Evolutionary conservation across 2,113 vertebrate genomes (phyloP), one percentile per base, ranked within the genome.

Genomic region (Lamprologus speciosus): DNA sequence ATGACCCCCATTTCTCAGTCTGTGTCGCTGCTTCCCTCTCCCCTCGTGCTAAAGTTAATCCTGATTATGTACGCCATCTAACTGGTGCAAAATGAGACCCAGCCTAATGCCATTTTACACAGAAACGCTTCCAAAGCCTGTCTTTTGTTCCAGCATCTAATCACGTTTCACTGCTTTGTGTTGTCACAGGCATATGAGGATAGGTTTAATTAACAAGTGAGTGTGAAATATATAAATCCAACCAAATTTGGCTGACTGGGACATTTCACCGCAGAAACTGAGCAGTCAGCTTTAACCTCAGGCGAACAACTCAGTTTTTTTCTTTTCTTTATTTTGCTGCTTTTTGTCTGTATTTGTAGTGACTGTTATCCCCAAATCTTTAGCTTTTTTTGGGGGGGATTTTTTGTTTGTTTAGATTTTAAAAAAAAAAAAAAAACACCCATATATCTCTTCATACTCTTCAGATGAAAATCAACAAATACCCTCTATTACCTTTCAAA

Each of bases 41-140:
- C 58, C 63, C 86, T 93, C 87, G 86, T 86, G 83, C 89, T 88
- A 80, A 92, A 95, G 93, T 94, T 96, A 95, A 95, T 96, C 95
- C 94, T 85, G 87, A 95, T 96, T 96, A 96, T 94, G 91, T 93
- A 94, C 55, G 83, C 90, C 65, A 81, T 88, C 87, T 93, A 94
- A 94, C 83, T 90, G 88, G 80, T 89, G 90, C 91, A 92, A 88
- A 92, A 95, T 91, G 90, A 92, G 75, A 89, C 85, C 87, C 81
- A 37, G 63, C 58, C 89, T 93, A 92, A 95, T 93, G 60, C 63
- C 89, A 93, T 95, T 96, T 95, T 89, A 90, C 79, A 82, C 89
- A 92, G 87, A 94, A 91, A 92, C 58, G 81, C 90, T 96, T 94
- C 91, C 86, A 91, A 80, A 83, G 89, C 93, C 80, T n/a, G n/a